These are phyloP conservation scores for Albula glossodonta DNA, from an alignment of 2,113 vertebrate species.

Conservation along the genomic window DNA sequence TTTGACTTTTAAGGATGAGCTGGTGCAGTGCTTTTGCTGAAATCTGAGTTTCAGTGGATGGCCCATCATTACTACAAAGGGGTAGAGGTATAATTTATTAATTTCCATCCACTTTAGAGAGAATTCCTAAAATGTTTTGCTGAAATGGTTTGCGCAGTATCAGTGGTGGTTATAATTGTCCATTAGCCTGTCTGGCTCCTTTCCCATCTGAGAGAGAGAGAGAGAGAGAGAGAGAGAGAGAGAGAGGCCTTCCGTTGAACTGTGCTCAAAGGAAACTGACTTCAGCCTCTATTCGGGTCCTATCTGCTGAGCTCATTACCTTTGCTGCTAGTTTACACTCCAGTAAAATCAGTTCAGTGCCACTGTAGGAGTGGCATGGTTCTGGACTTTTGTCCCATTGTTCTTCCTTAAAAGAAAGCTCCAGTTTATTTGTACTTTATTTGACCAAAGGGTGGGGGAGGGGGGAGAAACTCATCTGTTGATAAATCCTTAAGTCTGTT, in stretches of 20 bases:
- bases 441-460: too few relatives aligned
- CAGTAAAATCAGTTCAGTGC: slow-evolving; percentile 12
- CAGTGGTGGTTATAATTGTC: background rate
- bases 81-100: too few relatives aligned
- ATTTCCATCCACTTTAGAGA: background rate
- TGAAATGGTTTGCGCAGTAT: background rate
- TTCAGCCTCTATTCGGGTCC: background rate
- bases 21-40: too few relatives aligned
- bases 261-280: slow-evolving; percentile 3
- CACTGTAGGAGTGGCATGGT: background rate
- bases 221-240: too few relatives aligned
- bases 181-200: background rate
- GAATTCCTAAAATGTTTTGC: slow-evolving; percentile 7
- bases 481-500: too few relatives aligned
- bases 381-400: background rate
- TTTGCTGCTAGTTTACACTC: background rate
- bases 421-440: background rate
- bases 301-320: background rate
- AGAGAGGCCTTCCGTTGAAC: too few relatives aligned
- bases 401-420: background rate
- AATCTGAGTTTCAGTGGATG: background rate
- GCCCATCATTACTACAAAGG: background rate
- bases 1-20: too few relatives aligned
- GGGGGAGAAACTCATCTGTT: too few relatives aligned
- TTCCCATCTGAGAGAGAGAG: background rate